Conservation (phyloP, 2,888 invertebrate species). For the Agriopis aurantiaria region DNA sequence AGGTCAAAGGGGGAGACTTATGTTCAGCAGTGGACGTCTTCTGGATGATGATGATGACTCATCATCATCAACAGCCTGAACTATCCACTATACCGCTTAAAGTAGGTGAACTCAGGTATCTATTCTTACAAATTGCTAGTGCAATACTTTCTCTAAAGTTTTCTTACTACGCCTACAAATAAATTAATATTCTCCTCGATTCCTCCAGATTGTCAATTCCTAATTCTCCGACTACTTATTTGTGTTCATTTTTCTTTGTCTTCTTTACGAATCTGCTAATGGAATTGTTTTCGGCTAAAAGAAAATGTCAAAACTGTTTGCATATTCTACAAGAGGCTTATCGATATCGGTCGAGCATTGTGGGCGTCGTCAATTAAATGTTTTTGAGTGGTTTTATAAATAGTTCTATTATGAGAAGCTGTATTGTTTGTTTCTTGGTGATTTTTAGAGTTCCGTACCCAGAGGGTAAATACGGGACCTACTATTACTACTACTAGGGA, state of each 20-base stretch:
- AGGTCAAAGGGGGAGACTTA: no score
- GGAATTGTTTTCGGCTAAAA: conserved; percentile 34
- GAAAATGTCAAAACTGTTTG: conserved; percentile 38
- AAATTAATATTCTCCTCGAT: conserved; percentile 26
- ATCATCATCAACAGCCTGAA: no score
- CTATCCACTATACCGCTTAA: no score
- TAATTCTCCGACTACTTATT: conserved; percentile 49
- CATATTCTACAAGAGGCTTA: conserved; percentile 35
- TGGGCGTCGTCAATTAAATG: conserved; percentile 23
- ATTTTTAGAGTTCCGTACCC: no score
- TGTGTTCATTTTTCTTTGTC: conserved; percentile 43
- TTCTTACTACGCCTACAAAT: no score
- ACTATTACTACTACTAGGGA: no score
- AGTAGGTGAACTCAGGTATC: no score
- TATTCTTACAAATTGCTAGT: no score
- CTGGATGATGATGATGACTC: no score
- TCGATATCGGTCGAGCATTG: conserved; percentile 25
- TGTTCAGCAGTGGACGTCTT: no score
- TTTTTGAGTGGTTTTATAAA: conserved; percentile 9
- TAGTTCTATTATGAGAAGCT: neutral
- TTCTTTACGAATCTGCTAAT: conserved; percentile 37
- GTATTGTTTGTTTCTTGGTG: neutral
- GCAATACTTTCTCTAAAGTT: no score
- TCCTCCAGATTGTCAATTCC: conserved; percentile 56
- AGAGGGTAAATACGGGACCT: no score